Percentiles rank a stretch among this genome's conserved stretches.
phyloP scores from a whole-genome alignment of 2,113 vertebrate species.

The Lophura nycthemera region DNA sequence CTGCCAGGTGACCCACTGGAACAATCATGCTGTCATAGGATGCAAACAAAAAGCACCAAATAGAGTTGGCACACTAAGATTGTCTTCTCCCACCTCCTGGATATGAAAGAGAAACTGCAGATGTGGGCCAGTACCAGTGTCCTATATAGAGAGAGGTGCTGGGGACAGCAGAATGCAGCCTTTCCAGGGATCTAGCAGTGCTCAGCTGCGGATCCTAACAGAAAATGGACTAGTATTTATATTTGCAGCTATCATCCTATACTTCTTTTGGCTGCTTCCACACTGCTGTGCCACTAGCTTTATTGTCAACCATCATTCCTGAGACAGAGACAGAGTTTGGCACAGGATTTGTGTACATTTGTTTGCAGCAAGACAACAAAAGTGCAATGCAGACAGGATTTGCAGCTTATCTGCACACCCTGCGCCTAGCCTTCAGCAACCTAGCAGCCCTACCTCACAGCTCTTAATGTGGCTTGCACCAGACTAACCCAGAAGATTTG shows the following conservation, averaged over 20 bases:
- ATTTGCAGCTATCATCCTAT: neutral
- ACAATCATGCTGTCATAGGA: neutral
- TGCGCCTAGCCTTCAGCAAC: neutral
- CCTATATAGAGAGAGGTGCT: rapidly evolving
- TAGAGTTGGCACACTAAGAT: neutral
- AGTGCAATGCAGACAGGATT: neutral
- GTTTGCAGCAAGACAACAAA: neutral
- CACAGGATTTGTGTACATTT: neutral
- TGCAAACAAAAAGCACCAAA: neutral
- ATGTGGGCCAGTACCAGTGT: neutral
- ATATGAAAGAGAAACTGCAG: neutral
- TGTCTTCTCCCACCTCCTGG: neutral
- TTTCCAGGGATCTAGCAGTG: neutral
- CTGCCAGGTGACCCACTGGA: neutral
- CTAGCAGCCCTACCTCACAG: neutral
- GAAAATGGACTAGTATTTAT: neutral
- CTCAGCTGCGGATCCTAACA: neutral
- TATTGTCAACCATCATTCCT: neutral
- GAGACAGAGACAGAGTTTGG: neutral
- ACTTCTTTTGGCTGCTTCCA: neutral
- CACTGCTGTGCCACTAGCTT: neutral
- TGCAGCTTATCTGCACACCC: neutral
- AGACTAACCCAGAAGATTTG: neutral
- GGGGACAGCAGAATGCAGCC: neutral
- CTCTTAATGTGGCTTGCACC: neutral